phyloP scores from a whole-genome alignment of 92 coral and sea anemone species.

The Epizoanthus scotinus region DNA sequence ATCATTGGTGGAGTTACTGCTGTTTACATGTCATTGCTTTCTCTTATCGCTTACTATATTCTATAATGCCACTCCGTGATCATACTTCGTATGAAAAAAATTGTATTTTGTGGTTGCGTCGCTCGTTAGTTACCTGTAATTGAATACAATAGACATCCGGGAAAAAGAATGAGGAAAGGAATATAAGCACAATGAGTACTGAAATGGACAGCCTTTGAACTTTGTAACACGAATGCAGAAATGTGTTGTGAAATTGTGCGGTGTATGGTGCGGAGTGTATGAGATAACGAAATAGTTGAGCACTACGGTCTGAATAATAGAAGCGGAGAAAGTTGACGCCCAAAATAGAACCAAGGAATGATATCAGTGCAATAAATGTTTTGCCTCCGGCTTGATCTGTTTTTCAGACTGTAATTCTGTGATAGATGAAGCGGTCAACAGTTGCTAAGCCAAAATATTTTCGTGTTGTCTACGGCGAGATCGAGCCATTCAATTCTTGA shows the following conservation, averaged over 20 bases:
- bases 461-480: too few relatives aligned
- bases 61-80: background rate
- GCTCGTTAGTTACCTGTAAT: conserved; percentile 15
- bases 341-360: background rate
- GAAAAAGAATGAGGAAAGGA: too few relatives aligned
- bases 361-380: background rate
- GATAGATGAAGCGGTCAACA: background rate
- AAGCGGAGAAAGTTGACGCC: background rate
- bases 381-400: conserved; percentile 9
- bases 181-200: too few relatives aligned
- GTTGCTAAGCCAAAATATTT: background rate
- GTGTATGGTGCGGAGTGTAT: too few relatives aligned
- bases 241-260: too few relatives aligned
- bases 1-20: too few relatives aligned
- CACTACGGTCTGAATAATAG: too few relatives aligned
- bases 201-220: too few relatives aligned
- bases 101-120: background rate
- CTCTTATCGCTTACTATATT: background rate
- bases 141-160: background rate
- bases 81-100: background rate
- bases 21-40: too few relatives aligned
- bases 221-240: too few relatives aligned
- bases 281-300: too few relatives aligned
- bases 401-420: background rate
- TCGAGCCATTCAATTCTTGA: too few relatives aligned